These are phyloP conservation scores for Drosophila greeni DNA, from an alignment of 2,888 invertebrate genomes.

Conservation along the genomic window DNA sequence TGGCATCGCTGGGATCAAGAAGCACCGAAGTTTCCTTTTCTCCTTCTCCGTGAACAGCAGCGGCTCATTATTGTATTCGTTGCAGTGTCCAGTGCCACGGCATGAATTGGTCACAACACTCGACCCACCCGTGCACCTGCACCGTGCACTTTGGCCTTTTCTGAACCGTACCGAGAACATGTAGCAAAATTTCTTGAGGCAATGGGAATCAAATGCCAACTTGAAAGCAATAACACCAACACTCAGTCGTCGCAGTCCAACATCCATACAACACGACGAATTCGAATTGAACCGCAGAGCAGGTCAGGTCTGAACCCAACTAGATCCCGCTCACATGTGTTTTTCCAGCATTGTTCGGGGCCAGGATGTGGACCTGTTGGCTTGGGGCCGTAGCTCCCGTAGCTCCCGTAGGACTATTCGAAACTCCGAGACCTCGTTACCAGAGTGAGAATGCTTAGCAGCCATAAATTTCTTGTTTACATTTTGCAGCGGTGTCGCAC, in stretches of 20 bases:
- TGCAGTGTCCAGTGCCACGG: conserved; percentile 12
- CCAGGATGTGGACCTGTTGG: too few relatives aligned
- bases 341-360: conserved; percentile 54
- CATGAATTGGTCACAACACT: conserved; percentile 16
- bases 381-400: too few relatives aligned
- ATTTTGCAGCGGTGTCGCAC: conserved; percentile 53
- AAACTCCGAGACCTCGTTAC: background rate
- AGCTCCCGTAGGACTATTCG: conserved; percentile 4
- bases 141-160: conserved; percentile 7
- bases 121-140: conserved; percentile 4
- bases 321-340: conserved; percentile 58
- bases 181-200: conserved; percentile 70
- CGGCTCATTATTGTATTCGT: conserved; percentile 19
- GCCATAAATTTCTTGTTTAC: conserved; percentile 49
- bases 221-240: conserved; percentile 65
- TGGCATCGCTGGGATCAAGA: conserved; percentile 1
- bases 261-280: conserved; percentile 37
- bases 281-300: conserved; percentile 30
- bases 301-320: conserved; percentile 57
- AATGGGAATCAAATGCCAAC: conserved; percentile 74
- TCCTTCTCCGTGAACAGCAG: background rate
- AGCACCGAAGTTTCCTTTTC: conserved; percentile 6
- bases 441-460: conserved; percentile 55
- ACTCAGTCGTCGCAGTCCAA: conserved; percentile 47
- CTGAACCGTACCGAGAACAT: conserved; percentile 32